Percentiles rank a stretch among this genome's conserved stretches.
phyloP scores from a whole-genome alignment of 1,140 invertebrate genomes.

The Charaxes varanes region DNA sequence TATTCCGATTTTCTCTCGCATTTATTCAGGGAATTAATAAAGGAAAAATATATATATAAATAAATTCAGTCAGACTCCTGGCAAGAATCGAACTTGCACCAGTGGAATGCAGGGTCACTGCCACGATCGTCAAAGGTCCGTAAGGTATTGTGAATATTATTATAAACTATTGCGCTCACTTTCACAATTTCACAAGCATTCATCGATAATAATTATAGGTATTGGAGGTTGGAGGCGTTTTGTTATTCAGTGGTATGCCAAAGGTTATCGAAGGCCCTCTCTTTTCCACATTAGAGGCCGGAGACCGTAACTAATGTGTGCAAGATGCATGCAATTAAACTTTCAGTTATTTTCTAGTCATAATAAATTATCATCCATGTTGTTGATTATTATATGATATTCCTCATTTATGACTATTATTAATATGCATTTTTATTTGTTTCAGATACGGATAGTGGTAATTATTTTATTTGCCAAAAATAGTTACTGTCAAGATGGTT shows the following conservation, averaged over 20 bases:
- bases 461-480: conserved; percentile 41
- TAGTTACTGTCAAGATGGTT: conserved; percentile 55
- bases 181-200: conserved; percentile 7
- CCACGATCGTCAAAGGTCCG: no score
- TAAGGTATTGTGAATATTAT: not conserved
- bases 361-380: conserved; percentile 6
- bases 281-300: no score
- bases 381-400: conserved; percentile 3
- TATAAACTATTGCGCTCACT: not conserved
- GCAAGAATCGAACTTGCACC: not conserved
- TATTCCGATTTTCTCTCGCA: no score
- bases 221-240: conserved; percentile 6
- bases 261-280: conserved; percentile 17
- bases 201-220: conserved; percentile 6
- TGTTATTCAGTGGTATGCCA: conserved; percentile 6
- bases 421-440: conserved; percentile 27
- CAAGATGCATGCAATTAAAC: conserved; percentile 15
- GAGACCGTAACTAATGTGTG: conserved; percentile 14
- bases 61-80: no score
- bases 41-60: no score
- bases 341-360: conserved; percentile 19
- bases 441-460: conserved; percentile 69
- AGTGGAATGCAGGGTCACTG: no score
- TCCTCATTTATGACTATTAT: not conserved
- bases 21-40: no score